phyloP scores from a whole-genome alignment of 2,888 invertebrate species.

The Chaetogeoica ovagalla region DNA sequence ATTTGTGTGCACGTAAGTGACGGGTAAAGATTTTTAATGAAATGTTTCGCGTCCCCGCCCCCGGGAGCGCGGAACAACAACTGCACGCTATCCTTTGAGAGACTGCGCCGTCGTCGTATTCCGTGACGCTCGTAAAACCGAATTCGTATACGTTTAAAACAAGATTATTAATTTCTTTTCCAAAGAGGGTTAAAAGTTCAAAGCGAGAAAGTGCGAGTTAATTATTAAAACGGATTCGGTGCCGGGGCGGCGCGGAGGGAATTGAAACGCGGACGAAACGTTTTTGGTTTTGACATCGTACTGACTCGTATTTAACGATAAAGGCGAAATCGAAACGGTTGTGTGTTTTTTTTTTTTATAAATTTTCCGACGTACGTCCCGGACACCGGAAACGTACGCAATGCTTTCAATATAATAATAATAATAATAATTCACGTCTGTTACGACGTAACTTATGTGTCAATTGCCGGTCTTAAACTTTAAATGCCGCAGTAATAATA shows the following conservation, averaged over 20 bases:
- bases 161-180: constrained; percentile 52
- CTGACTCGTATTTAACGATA: too few species aligned
- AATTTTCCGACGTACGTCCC: too few species aligned
- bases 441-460: too few species aligned
- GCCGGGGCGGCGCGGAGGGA: neutral
- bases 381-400: too few species aligned
- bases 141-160: constrained; percentile 48
- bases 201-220: constrained; percentile 50
- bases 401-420: neutral
- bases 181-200: constrained; percentile 38
- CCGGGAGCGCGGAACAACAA: constrained; percentile 18
- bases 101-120: neutral
- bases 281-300: constrained; percentile 51
- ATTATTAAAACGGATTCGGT: constrained; percentile 49
- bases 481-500: too few species aligned
- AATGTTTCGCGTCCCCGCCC: constrained; percentile 24
- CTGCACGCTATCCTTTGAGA: constrained; percentile 28
- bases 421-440: too few species aligned
- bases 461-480: too few species aligned
- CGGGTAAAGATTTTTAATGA: constrained; percentile 16
- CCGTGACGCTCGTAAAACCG: constrained; percentile 22
- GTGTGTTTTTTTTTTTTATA: too few species aligned
- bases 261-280: constrained; percentile 46
- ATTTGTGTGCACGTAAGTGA: neutral
- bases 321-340: too few species aligned